phyloP scores from a whole-genome alignment of 2,113 vertebrate genomes.

The Poeciliopsis prolifica region DNA sequence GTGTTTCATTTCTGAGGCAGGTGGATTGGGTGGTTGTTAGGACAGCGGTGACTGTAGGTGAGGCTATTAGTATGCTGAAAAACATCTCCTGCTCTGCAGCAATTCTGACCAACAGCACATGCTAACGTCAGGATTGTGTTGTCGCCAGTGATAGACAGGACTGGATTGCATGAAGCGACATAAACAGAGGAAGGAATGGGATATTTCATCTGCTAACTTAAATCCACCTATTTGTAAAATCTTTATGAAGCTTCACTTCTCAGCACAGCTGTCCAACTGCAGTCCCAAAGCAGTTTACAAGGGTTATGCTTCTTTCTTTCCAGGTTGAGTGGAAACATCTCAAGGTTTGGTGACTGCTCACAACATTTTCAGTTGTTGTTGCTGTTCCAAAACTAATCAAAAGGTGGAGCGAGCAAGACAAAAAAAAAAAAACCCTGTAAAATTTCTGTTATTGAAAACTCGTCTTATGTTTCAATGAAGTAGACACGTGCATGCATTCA shows the following conservation, averaged over 20 bases:
- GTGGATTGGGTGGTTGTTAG: conserved; percentile 15
- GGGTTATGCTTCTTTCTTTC: too few species aligned
- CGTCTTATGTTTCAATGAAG: too few species aligned
- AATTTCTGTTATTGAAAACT: too few species aligned
- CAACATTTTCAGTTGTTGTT: background rate
- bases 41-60: conserved; percentile 25
- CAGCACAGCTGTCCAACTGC: too few species aligned
- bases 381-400: too few species aligned
- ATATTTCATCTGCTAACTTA: background rate
- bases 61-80: conserved; percentile 19
- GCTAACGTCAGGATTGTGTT: background rate
- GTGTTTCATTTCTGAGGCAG: conserved; percentile 20
- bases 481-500: too few species aligned
- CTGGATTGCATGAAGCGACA: background rate
- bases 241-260: background rate
- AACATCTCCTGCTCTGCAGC: conserved; percentile 10
- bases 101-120: conserved; percentile 10
- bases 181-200: background rate
- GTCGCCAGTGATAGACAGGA: background rate
- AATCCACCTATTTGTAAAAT: background rate
- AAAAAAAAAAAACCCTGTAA: too few species aligned
- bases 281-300: too few species aligned
- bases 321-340: too few species aligned
- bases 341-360: too few species aligned
- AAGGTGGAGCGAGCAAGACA: too few species aligned